Percentiles rank a stretch among this genome's conserved stretches.
phyloP scores from a whole-genome alignment of 2,888 invertebrate species.

The Branchipolynoe longqiensis region DNA sequence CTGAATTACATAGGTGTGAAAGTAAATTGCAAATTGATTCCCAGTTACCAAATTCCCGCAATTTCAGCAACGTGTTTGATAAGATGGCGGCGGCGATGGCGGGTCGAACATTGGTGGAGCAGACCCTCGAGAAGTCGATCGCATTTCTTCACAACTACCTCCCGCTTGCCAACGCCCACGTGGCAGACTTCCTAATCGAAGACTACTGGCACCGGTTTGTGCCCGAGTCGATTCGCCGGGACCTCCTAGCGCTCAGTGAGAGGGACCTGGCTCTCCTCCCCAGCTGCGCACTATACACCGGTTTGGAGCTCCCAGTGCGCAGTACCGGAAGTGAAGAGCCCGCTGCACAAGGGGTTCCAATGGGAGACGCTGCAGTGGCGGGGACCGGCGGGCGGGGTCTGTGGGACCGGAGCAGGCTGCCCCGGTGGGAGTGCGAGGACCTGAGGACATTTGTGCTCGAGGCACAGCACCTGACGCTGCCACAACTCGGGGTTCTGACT shows the following conservation, averaged over 20 bases:
- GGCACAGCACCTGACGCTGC: constrained; percentile 64
- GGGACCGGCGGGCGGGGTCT: background rate
- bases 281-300: background rate
- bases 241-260: constrained; percentile 68
- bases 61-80: too few relatives aligned
- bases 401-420: constrained; percentile 28
- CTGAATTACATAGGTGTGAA: too few relatives aligned
- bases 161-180: constrained; percentile 75
- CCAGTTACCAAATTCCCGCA: too few relatives aligned
- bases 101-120: background rate
- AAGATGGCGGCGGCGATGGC: too few relatives aligned
- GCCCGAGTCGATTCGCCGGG: constrained; percentile 67
- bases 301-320: too few relatives aligned
- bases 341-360: too few relatives aligned
- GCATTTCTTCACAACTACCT: constrained; percentile 71
- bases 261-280: constrained; percentile 67
- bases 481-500: constrained; percentile 51
- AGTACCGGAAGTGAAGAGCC: too few relatives aligned
- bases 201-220: constrained; percentile 72
- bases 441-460: constrained; percentile 65
- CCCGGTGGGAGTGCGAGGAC: constrained; percentile 64
- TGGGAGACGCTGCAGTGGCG: too few relatives aligned
- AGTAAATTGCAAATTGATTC: too few relatives aligned
- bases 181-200: constrained; percentile 74
- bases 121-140: background rate